Evolutionary conservation across 2,888 invertebrate species (phyloP), one percentile per base, ranked within the genome.

Genomic region (Parnassius glacialis): DNA sequence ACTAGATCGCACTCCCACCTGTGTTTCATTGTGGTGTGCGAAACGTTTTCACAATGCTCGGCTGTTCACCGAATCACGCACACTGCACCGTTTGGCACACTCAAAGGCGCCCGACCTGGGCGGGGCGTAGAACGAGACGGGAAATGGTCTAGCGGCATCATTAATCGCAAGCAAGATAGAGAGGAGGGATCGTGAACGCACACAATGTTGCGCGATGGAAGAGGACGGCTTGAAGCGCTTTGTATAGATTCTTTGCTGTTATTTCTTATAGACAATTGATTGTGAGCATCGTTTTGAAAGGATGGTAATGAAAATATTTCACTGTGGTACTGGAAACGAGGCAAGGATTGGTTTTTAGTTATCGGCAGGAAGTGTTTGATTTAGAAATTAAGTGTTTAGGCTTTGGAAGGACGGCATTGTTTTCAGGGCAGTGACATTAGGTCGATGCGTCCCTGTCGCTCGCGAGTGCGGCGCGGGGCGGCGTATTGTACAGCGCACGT

Each of bases 381-480:
- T 84, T 64, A 61, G 74, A 68, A 72, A 76, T 16, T 76, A 64
- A 59, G 47, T 48, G 66, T 64, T 71, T 72, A 68, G 72, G 74
- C 74, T 76, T 72, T 74, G 72, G 80, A 81, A 86, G 84, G 84
- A 84, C 75, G 84, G 86, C 87, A 90, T 91, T 91, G 90, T 91
- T 89, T 74, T 77, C 83, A 89, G 90, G 90, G 89, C 90, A 91
- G 87, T 91, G 90, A 90, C 90, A 90, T 89, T 86, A 84, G 87
- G 77, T 87, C 83, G 85, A 85, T 87, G 89, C 87, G 89, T 90
- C 90, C 90, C 84, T 90, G 87, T 90, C 90, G 83, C 87, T 79
- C 87, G 83, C 80, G 83, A 72, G 80, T 74, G 83, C 87, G 81
- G 89, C 83, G 83, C 83, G 84, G 88, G 81, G 85, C 84, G 79